Evolutionary conservation across 1,140 invertebrate species (phyloP), one percentile per base, ranked within the genome.

Genomic region (Nephila pilipes): DNA sequence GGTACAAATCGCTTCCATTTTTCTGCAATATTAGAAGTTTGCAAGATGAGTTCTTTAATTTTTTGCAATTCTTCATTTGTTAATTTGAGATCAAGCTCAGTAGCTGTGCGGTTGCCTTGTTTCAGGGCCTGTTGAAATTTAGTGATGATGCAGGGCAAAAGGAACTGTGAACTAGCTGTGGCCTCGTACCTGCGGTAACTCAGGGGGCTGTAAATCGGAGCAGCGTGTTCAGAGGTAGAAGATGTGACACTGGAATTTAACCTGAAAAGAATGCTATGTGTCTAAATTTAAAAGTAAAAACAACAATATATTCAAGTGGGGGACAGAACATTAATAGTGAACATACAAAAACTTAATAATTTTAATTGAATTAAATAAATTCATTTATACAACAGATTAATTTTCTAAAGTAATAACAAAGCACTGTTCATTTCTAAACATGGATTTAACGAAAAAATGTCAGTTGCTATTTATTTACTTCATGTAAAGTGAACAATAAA

Each of bases 171-270:
- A 65, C 25, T 57, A 20, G 58, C n/a, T 55, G 81, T 18, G 18
- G 16, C 16, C 29, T 92, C 60, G 36, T 92, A 92, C 25, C 16
- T 65, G 0, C 90, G 25, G 38, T 92, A 92, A n/a, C 90, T 92
- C 25, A 92, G 38, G 25, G 90, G 90, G 29, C 46, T 85, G n/a
- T 85, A 92, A 85, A 14, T 85, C 65, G 4, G 65, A 20, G 29
- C 18, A 75, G 29, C 14, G 18, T 36, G 18, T 20, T 75, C 36
- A 18, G 69, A 16, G 18, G 69, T 36, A 75, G 16, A 18, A 75
- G 69, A 75, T 14, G 69, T 32, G 4, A 20, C 69, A 85, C 20
- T 36, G 8, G 83, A 22, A 29, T 38, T 18, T 54, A 46, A 22
- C 29, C 32, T 60, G 38, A 60, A 46, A 65, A 46, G 25, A 25